phyloP scores from a whole-genome alignment of 1,140 invertebrate species.

The Choristoneura fumiferana region DNA sequence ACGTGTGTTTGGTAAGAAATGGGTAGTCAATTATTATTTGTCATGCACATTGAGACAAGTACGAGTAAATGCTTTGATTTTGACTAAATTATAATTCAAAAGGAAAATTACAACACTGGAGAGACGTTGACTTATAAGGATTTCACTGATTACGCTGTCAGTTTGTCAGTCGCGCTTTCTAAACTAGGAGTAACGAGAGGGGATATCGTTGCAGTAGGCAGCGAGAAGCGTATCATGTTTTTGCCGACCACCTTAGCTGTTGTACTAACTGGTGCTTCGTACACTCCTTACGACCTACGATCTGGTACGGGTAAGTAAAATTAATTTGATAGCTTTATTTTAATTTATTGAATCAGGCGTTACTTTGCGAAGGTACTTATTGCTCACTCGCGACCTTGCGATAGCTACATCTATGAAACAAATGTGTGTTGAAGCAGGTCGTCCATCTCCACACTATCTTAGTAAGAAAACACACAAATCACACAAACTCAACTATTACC shows the following conservation, averaged over 20 bases:
- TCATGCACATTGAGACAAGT: too few relatives aligned
- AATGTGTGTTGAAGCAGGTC: too few relatives aligned
- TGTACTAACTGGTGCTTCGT: not conserved
- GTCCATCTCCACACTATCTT: too few relatives aligned
- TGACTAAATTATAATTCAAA: not conserved
- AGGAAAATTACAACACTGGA: not conserved
- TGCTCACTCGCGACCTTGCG: too few relatives aligned
- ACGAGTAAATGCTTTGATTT: not conserved
- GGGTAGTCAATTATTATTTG: too few relatives aligned
- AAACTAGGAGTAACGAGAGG: not conserved
- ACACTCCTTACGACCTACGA: not conserved
- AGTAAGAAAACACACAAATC: too few relatives aligned
- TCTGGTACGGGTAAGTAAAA: not conserved
- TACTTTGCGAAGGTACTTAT: too few relatives aligned
- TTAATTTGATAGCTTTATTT: not conserved
- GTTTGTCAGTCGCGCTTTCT: not conserved
- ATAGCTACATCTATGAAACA: too few relatives aligned
- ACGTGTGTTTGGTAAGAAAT: too few relatives aligned
- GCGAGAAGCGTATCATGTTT: not conserved
- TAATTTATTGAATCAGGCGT: too few relatives aligned
- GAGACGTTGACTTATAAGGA: not conserved
- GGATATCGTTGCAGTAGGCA: not conserved
- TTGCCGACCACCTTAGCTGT: not conserved
- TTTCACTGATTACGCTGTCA: not conserved
- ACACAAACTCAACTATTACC: too few relatives aligned